Evolutionary conservation across 2,797 vertebrate species (phyloP).

Genomic region (Anas flavirostris): DNA sequence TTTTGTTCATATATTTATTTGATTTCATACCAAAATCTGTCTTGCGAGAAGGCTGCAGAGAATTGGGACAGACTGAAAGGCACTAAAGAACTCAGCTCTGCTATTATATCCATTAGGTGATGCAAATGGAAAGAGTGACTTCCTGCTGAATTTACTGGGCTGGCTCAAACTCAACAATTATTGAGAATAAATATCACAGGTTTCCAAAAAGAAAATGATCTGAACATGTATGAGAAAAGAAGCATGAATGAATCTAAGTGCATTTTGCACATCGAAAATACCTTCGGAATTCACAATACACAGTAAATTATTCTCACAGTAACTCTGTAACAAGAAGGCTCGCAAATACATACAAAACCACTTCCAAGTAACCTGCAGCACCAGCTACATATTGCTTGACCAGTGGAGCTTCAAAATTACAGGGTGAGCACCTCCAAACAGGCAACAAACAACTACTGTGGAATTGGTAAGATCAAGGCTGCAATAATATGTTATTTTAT

Average conservation of each 20-base stretch:
- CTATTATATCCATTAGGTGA: not conserved
- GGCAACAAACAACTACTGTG: not conserved
- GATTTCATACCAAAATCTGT: not conserved
- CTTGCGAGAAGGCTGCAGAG: not conserved
- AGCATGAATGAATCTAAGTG: not conserved
- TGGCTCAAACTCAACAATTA: not conserved
- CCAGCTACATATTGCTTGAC: not conserved
- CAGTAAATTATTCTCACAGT: not conserved
- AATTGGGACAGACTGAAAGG: not conserved
- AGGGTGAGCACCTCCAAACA: not conserved
- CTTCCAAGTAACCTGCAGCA: not conserved
- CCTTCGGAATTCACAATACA: not conserved
- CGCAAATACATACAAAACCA: not conserved
- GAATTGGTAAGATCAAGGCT: not conserved
- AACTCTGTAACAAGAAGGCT: not conserved
- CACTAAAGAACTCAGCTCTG: not conserved
- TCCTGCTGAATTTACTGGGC: not conserved
- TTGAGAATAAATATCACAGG: not conserved
- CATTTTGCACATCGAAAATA: not conserved
- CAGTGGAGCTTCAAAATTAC: not conserved
- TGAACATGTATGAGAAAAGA: not conserved
- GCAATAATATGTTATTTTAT: not conserved
- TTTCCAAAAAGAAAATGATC: not conserved
- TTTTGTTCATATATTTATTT: not conserved
- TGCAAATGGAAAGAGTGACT: not conserved